phyloP scores from a whole-genome alignment of 2,797 vertebrate species.

The Valencia hispanica region DNA sequence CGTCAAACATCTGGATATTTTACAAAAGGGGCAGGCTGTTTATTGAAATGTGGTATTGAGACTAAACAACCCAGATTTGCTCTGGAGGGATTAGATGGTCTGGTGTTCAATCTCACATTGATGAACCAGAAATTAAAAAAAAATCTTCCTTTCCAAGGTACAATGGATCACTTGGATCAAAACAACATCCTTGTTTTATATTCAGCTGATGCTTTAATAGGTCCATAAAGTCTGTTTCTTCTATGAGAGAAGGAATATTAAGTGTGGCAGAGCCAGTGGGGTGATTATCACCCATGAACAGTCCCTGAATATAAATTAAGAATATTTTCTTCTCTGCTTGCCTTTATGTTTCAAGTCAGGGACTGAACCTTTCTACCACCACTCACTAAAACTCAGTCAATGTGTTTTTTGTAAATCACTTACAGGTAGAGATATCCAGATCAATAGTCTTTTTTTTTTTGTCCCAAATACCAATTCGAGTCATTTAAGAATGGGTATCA shows the following conservation, averaged over 20 bases:
- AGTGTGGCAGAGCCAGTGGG: constrained; percentile 34
- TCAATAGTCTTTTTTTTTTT: too few species aligned
- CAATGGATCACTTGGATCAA: constrained; percentile 35
- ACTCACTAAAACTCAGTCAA: neutral
- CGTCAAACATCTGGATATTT: neutral
- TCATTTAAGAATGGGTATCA: too few species aligned
- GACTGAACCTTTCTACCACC: neutral
- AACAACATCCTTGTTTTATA: constrained; percentile 56
- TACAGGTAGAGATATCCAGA: too few species aligned
- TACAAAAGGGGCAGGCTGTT: neutral
- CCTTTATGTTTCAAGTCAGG: constrained; percentile 19
- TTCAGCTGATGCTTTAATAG: constrained; percentile 52
- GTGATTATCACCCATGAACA: constrained; percentile 56
- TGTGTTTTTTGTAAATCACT: neutral
- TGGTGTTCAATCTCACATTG: constrained; percentile 22
- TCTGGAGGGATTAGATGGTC: neutral
- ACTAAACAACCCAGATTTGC: neutral
- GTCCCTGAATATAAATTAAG: constrained; percentile 53
- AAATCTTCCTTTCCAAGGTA: constrained; percentile 14
- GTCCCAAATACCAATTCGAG: too few species aligned
- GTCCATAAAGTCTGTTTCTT: constrained; percentile 47
- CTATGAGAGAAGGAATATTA: constrained; percentile 49
- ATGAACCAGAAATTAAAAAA: neutral
- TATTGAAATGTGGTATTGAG: constrained; percentile 8
- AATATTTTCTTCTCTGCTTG: constrained; percentile 24